Conservation (phyloP, 2,113 vertebrate genomes). For the Varanus salvator region DNA sequence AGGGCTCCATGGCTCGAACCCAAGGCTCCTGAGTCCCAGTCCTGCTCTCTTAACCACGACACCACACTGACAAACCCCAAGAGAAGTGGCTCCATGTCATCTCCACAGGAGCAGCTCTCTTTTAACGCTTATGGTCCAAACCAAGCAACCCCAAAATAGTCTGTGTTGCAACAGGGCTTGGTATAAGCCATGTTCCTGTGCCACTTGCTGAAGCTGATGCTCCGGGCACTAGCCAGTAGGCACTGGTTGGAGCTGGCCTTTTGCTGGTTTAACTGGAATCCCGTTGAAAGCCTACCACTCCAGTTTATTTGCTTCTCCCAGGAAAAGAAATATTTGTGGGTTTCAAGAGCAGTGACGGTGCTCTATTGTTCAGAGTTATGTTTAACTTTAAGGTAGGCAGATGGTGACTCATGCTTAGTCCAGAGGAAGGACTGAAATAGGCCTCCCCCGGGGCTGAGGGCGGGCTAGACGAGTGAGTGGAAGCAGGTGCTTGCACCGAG, state of each 20-base stretch:
- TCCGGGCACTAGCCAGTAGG: background rate
- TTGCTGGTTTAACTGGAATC: background rate
- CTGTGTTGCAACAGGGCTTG: too few relatives aligned
- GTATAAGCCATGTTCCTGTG: background rate
- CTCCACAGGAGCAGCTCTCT: too few relatives aligned
- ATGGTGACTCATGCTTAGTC: background rate
- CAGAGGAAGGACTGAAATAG: constrained; percentile 4
- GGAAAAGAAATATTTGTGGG: background rate
- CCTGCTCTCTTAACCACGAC: too few relatives aligned
- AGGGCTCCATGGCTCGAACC: too few relatives aligned
- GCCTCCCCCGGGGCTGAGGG: background rate
- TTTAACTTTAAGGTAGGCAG: background rate
- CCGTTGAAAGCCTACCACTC: background rate
- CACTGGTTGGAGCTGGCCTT: background rate
- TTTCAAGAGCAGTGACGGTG: background rate
- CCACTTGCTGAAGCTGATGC: background rate
- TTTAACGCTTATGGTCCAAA: too few relatives aligned
- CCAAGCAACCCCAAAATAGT: too few relatives aligned
- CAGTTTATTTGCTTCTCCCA: background rate
- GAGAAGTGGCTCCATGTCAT: too few relatives aligned
- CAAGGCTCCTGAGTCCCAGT: too few relatives aligned
- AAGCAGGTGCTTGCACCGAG: background rate
- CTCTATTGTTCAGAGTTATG: too few relatives aligned
- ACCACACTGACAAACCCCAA: too few relatives aligned
- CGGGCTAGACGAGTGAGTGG: background rate